phyloP scores from a whole-genome alignment of 2,888 invertebrate species.

The Nephrotoma guestfalica region DNA sequence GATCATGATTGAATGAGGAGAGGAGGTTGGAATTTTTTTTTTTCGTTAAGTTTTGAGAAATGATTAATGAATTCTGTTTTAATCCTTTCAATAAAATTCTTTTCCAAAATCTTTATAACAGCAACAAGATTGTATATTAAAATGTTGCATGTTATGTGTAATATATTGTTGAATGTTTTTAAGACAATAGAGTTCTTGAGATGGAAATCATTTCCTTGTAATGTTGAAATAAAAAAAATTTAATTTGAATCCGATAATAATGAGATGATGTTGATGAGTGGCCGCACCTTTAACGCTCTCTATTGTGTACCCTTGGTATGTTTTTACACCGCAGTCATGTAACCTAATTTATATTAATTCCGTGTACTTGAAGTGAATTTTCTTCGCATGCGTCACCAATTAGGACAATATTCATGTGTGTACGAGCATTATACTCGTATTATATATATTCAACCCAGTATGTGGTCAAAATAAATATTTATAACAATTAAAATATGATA shows the following conservation, averaged over 20 bases:
- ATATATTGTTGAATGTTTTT: background rate
- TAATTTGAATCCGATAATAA: background rate
- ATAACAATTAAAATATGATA: background rate
- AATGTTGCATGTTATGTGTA: background rate
- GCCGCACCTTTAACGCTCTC: background rate
- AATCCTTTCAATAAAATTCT: background rate
- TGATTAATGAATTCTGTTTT: background rate
- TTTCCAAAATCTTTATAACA: background rate
- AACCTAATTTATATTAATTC: background rate
- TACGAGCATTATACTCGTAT: background rate
- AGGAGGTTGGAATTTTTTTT: background rate
- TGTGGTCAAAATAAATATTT: background rate
- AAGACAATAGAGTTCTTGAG: background rate
- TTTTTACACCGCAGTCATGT: background rate
- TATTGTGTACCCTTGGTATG: background rate
- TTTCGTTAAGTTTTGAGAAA: background rate
- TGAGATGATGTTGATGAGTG: background rate
- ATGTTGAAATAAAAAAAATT: background rate
- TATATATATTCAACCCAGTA: background rate
- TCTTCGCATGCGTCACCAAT: background rate
- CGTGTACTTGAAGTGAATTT: background rate
- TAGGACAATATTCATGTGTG: background rate
- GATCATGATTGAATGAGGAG: background rate
- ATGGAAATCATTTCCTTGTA: background rate
- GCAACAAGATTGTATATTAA: background rate